Base-by-base conservation (phyloP, 30 jellyfish, hydroid and myxozoan species). In the Clytia hemisphaerica region DNA sequence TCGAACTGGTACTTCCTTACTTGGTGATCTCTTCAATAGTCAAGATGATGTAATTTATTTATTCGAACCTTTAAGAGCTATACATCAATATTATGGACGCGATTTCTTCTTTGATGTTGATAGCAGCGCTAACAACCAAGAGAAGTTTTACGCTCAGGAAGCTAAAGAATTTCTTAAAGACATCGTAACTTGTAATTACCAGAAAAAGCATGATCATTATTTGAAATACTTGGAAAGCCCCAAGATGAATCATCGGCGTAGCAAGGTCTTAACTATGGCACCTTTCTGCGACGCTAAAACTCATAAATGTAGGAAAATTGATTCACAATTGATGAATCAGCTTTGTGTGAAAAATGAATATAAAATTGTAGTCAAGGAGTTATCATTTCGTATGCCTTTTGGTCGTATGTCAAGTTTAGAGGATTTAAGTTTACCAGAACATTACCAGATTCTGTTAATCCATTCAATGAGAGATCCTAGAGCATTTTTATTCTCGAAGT, bases 391-490 rank as follows among this genome's bases (percentile, higher is more conserved):
- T 22, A 16, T 79, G 68, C 93, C 93, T 42, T 61, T 29, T 0
- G 37, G 24, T 25, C 65, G 37, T 6, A 27, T 70, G 22, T 45
- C 46, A 5, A 45, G 34, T 42, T 45, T 79, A 33, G 57, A 64
- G 1, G 48, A 79, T 19, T 7, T 79, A 36, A 32, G 79, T 21
- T 22, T 57, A 7, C 22, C 60, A 14, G 22, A 30, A 30, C 16
- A 16, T 10, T 68, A 68, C 28, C 73, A 67, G 33, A 33, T 78
- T 16, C 35, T 28, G 49, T 18, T 78, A 6, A 58, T 78, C 32
- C 92, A 78, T 38, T 67, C 68, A 47, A 77, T 78, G 7, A 71
- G 92, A 9, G 92, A 78, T 68, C 92, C 92, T 4, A 67, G 92
- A 26, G 83, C 78, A 2, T 78, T 21, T 38, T 35, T 78, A 12